Evolutionary conservation across 2,113 vertebrate species (phyloP), one percentile per base, ranked within the genome.

Genomic region (Hippoglossus stenolepis): DNA sequence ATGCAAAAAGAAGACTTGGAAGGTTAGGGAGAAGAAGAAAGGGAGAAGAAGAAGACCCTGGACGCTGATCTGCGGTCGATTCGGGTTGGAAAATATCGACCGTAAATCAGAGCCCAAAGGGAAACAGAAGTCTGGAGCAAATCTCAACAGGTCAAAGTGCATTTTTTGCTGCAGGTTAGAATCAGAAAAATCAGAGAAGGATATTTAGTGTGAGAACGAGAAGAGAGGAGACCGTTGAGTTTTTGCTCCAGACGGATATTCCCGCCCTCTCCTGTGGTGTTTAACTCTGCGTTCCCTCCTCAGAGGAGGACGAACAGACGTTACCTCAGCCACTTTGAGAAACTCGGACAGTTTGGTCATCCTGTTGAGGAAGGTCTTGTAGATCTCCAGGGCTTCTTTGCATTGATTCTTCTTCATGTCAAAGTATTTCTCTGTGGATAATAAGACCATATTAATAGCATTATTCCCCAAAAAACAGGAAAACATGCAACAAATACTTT

Each of bases 341-440:
- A 98, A 98, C 87, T 98, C 97, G 0, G 97, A 98, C 89, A 98
- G 96, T 87, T 96, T 96, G 54, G 97, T 98, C 97, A 98, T 98
- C 90, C 97, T 95, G 92, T 96, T 97, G 73, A 98, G 95, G 83
- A 98, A 98, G 78, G 96, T 98, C 95, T 97, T 98, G 90, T 98
- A 98, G 89, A 98, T 97, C 87, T 98, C 97, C 91, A 98, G 93
- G 38, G 96, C 97, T 91, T 98, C 97, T 94, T 98, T 98, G 90
- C 97, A 98, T 74, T 98, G 97, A 90, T 97, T 97, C 95, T 98
- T 98, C 94, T 98, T 98, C 97, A 98, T 98, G 91, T 98, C 97
- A 76, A 98, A 98, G 87, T 98, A 98, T 94, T 98, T 98, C 94
- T 98, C 97, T 97, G 91, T 10, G 73, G 82, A 89, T 70, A n/a